Conservation (phyloP, 2,113 vertebrate genomes). For the Cephalophus harveyi region DNA sequence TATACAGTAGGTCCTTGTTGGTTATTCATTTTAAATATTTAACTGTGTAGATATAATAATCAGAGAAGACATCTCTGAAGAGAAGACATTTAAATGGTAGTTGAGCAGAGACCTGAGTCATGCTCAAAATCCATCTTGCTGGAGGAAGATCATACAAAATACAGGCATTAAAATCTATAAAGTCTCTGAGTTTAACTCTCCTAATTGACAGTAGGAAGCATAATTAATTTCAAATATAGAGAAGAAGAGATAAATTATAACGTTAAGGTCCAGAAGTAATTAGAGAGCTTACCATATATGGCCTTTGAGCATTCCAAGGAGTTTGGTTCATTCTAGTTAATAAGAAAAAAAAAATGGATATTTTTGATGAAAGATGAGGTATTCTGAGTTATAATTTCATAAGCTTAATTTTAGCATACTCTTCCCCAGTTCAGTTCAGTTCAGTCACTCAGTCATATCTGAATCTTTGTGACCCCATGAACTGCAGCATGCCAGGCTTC, state of each 20-base stretch:
- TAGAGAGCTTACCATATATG: background rate
- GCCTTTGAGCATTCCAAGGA: background rate
- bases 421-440: background rate
- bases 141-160: background rate
- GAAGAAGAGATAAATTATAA: background rate
- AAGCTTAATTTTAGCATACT: background rate
- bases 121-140: background rate
- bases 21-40: background rate
- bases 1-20: background rate
- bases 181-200: background rate
- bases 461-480: background rate
- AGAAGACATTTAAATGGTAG: background rate
- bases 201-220: background rate
- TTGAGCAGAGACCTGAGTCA: background rate
- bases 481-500: fast-evolving
- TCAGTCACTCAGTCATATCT: background rate
- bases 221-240: background rate
- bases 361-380: background rate
- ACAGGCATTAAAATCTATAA: background rate
- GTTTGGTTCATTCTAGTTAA: background rate
- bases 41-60: background rate
- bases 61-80: background rate
- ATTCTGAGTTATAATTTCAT: background rate
- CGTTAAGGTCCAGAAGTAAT: background rate
- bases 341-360: background rate